Base-by-base conservation (phyloP, 92 coral and sea anemone genomes). In the Hydrozoanthus gracilis region DNA sequence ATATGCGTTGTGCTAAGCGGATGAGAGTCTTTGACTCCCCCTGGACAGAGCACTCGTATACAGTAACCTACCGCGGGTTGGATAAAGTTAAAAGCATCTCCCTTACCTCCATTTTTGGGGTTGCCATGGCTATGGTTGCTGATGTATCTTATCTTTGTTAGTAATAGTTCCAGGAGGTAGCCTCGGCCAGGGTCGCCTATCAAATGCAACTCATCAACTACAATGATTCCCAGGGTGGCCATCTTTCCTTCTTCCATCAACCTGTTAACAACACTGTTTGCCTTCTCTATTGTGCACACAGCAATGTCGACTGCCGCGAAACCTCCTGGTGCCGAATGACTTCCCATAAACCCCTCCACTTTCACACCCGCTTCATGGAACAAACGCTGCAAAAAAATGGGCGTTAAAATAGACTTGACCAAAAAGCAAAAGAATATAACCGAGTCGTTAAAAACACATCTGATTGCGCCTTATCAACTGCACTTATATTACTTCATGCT, bases 331-430 rank as follows among this genome's bases (percentile, higher is more conserved):
- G 99, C 98, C 69, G 90, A 90, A 77, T 93, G 95, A 88, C 93
- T 97, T 13, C 99, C 99, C 99, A 97, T 97, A 93, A 87, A 97
- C 35, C 99, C 99, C 75, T 95, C 99, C 15, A 97, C 99, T 20
- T 92, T 94, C 6, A 95, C 92, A 60, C 99, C 95, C 17, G 99
- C 95, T 73, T 97, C 99, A 73, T 95, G 94, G 88, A 93, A 97
- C 55, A 97, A 76, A 49, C 98, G 98, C 99, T 97, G 75, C 20
- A 69, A 89, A 73, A 60, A 45, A 60, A 17, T 52, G 56, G 65
- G 10, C 48, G 44, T 17, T 56, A n/a, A 55, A 49, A 70, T 68
- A 47, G 39, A 68, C 73, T 27, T 47, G 62, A 27, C 39, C 39
- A 27, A 27, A 0, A 27, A 27, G 39, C 39, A 27, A 27, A 27